Conservation (phyloP, 23 tunicate genomes). For the Corella eumyota region DNA sequence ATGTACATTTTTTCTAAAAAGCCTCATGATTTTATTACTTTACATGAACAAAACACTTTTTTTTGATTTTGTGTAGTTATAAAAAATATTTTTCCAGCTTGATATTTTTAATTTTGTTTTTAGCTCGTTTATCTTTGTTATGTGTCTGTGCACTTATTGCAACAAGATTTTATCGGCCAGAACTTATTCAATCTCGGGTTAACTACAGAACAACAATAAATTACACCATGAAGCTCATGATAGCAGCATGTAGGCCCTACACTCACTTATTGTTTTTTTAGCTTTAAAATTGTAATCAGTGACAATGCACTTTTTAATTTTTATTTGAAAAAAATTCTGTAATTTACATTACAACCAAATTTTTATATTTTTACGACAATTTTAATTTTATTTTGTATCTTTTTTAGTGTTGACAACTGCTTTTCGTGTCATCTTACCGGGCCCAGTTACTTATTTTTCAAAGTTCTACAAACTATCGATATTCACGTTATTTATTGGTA, state of each 20-base stretch:
- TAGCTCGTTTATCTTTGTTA: too few species aligned
- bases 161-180: too few species aligned
- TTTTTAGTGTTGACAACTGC: slow-evolving; percentile 35
- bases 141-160: too few species aligned
- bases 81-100: too few species aligned
- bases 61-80: too few species aligned
- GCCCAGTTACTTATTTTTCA: slow-evolving; percentile 48
- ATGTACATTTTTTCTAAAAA: background rate
- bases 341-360: background rate
- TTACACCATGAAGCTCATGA: too few species aligned
- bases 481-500: slow-evolving; percentile 19
- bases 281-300: too few species aligned
- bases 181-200: too few species aligned
- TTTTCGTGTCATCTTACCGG: slow-evolving; percentile 63
- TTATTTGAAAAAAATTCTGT: background rate
- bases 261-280: too few species aligned
- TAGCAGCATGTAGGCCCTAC: too few species aligned
- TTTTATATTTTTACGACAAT: background rate
- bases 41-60: background rate
- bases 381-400: slow-evolving; percentile 1
- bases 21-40: background rate
- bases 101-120: background rate
- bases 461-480: slow-evolving; percentile 51
- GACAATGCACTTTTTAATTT: background rate
- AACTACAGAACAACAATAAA: too few species aligned